phyloP scores from a whole-genome alignment of 2,888 invertebrate genomes.

The Pristionchus fissidentatus region DNA sequence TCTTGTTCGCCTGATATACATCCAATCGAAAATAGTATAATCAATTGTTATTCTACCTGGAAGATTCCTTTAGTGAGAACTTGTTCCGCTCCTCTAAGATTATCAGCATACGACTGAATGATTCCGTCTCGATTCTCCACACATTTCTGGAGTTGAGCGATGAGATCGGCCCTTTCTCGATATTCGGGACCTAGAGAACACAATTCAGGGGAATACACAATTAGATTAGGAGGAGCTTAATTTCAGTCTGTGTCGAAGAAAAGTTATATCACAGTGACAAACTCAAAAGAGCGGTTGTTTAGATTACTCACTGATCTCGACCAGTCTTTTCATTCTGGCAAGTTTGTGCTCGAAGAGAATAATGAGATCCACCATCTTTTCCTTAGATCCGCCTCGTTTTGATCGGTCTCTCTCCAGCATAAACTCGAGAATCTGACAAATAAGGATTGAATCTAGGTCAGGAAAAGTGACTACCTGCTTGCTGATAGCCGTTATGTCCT shows the following conservation, averaged over 20 bases:
- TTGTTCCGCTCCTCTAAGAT: constrained; percentile 39
- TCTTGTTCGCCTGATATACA: constrained; percentile 62
- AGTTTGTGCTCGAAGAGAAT: constrained; percentile 25
- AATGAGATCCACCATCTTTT: constrained; percentile 16
- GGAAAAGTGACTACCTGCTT: neutral
- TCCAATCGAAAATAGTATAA: neutral
- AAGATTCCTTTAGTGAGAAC: constrained; percentile 42
- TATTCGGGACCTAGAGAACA: constrained; percentile 16
- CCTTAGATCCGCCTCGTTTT: constrained; percentile 3
- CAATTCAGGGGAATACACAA: neutral
- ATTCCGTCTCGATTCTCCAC: constrained; percentile 43
- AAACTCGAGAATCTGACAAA: constrained; percentile 26
- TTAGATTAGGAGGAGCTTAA: neutral
- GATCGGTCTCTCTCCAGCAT: constrained; percentile 20
- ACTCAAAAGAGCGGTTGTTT: no score
- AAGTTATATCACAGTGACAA: neutral
- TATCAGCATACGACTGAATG: constrained; percentile 40
- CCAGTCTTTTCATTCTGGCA: constrained; percentile 17
- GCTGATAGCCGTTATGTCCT: constrained; percentile 31
- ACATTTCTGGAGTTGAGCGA: constrained; percentile 45
- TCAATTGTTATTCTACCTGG: neutral
- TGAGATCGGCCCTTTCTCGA: constrained; percentile 43
- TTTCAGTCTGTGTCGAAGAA: no score
- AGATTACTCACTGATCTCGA: constrained; percentile 3
- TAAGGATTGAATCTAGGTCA: neutral